Evolutionary conservation across 1,140 invertebrate genomes (phyloP).

Genomic region (Cyclargus thomasi): DNA sequence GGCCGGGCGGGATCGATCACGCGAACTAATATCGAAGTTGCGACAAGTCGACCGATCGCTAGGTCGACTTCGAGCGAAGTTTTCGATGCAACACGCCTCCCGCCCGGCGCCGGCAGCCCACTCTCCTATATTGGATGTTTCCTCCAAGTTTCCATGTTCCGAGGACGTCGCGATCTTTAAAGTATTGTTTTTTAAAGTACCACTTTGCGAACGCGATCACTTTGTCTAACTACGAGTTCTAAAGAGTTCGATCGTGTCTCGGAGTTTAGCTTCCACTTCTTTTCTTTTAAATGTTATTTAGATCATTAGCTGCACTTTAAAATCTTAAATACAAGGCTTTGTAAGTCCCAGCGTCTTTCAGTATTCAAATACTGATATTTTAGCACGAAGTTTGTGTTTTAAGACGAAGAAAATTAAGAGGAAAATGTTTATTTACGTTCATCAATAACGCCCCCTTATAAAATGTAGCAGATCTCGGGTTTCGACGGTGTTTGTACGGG

Average conservation of each 20-base stretch:
- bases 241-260: background rate
- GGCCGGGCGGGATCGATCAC: slow-evolving; percentile 62
- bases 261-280: slow-evolving; percentile 17
- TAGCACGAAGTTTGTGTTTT: no score
- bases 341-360: no score
- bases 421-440: slow-evolving; percentile 59
- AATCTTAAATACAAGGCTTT: no score
- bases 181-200: slow-evolving; percentile 29
- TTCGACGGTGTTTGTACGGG: slow-evolving; percentile 65
- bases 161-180: slow-evolving; percentile 20
- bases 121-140: slow-evolving; percentile 62
- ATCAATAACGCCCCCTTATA: slow-evolving; percentile 60
- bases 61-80: slow-evolving; percentile 40
- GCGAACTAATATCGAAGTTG: slow-evolving; percentile 69
- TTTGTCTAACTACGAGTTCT: slow-evolving; percentile 16
- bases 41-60: slow-evolving; percentile 52
- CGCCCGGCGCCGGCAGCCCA: slow-evolving; percentile 23
- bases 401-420: background rate
- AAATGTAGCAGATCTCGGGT: slow-evolving; percentile 68
- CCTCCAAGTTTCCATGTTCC: slow-evolving; percentile 44
- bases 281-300: background rate
- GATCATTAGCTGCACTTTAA: background rate
- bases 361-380: no score
- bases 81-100: slow-evolving; percentile 34
- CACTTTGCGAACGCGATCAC: slow-evolving; percentile 24